Conservation (phyloP, 2,797 vertebrate genomes). For the Psittacula echo region DNA sequence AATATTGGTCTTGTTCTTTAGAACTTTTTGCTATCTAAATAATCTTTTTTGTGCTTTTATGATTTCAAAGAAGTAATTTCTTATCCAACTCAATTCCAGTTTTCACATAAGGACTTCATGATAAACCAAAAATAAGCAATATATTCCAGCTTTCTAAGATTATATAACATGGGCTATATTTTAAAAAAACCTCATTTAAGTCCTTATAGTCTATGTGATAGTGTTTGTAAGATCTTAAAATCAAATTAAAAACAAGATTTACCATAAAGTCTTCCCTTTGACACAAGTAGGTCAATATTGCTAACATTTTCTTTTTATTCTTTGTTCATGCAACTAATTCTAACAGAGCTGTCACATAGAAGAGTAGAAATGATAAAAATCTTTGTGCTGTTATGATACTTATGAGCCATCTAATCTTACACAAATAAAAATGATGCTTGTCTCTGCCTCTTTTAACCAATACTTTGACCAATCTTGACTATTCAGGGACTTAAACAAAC, state of each 20-base stretch:
- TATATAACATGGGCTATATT: background rate
- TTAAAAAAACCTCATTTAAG: background rate
- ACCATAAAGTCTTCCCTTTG: background rate
- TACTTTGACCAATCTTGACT: constrained; percentile 25
- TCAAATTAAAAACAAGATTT: background rate
- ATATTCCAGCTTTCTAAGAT: background rate
- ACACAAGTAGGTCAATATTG: background rate
- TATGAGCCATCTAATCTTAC: background rate
- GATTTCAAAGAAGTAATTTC: background rate
- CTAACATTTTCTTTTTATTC: background rate
- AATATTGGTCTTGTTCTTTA: background rate
- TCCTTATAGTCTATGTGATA: background rate
- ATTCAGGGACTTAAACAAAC: background rate
- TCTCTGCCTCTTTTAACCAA: background rate
- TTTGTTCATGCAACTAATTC: background rate
- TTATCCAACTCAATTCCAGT: background rate
- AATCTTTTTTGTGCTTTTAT: background rate
- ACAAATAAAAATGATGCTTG: background rate
- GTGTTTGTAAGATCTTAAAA: background rate
- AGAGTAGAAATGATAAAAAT: background rate
- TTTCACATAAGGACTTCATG: background rate
- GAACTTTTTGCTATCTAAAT: background rate
- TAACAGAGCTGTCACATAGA: background rate
- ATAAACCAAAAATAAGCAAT: background rate
- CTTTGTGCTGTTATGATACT: background rate